Conservation (phyloP, 2,888 invertebrate genomes). For the Sphaerophoria rueppellii region DNA sequence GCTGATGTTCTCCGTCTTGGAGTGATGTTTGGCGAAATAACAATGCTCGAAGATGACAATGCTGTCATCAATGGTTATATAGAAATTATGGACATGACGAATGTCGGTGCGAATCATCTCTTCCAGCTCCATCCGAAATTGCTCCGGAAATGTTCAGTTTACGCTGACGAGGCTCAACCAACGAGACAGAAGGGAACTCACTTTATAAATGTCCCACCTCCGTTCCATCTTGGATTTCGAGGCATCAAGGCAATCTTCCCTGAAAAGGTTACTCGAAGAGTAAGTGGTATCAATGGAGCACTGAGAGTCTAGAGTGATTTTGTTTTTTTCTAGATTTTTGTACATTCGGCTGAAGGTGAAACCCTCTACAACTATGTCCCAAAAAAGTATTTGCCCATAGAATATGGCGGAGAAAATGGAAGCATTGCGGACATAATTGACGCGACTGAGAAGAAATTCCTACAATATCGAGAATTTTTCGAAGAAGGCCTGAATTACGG, state of each 20-base stretch:
- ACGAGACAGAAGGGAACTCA: conserved; percentile 85
- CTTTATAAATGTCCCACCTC: conserved; percentile 85
- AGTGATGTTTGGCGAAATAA: conserved; percentile 85
- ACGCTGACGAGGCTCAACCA: conserved; percentile 85
- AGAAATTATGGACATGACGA: conserved; percentile 85
- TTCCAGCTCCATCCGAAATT: conserved; percentile 85
- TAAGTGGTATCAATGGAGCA: conserved; percentile 78
- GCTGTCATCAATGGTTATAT: conserved; percentile 84
- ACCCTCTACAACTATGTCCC: conserved; percentile 85
- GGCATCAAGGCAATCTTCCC: conserved; percentile 85
- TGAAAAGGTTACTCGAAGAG: conserved; percentile 85
- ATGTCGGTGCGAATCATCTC: conserved; percentile 84
- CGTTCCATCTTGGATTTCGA: conserved; percentile 85
- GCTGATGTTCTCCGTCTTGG: conserved; percentile 84
- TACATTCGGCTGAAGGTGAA: conserved; percentile 84
- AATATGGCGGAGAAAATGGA: conserved; percentile 86
- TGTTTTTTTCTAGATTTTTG: conserved; percentile 82
- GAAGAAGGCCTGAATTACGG: conserved; percentile 78
- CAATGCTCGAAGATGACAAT: conserved; percentile 86
- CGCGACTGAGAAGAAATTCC: conserved; percentile 50
- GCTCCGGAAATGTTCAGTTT: conserved; percentile 84
- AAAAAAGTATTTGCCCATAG: conserved; percentile 84
- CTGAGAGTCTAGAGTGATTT: not conserved
- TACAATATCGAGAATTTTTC: conserved; percentile 76
- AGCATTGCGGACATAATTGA: conserved; percentile 77